phyloP scores from a whole-genome alignment of 2,113 vertebrate species.

The Sceloporus undulatus region DNA sequence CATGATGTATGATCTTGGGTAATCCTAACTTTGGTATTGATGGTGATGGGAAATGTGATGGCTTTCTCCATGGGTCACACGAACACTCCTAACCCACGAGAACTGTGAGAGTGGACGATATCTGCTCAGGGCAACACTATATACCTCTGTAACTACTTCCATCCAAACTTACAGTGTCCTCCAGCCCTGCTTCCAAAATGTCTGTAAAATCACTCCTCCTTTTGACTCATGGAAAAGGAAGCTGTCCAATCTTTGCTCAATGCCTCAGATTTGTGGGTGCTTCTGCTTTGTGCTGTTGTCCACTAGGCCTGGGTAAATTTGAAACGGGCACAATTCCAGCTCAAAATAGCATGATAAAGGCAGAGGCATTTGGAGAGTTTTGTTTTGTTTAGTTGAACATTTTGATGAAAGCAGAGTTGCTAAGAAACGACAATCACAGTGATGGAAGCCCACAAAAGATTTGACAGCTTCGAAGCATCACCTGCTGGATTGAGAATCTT shows the following conservation, averaged over 20 bases:
- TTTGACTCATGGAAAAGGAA: too few species aligned
- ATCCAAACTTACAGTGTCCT: background rate
- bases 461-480: slow-evolving; percentile 49
- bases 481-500: background rate
- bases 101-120: too few species aligned
- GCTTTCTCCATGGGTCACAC: background rate
- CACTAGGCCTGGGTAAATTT: slow-evolving; percentile 42
- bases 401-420: slow-evolving; percentile 74
- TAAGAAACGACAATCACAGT: slow-evolving; percentile 71
- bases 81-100: background rate
- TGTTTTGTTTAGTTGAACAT: slow-evolving; percentile 26
- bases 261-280: slow-evolving; percentile 8
- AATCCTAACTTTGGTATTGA: too few species aligned
- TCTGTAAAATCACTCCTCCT: background rate
- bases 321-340: slow-evolving; percentile 55
- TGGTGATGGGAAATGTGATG: too few species aligned
- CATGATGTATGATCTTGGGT: too few species aligned
- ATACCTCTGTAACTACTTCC: too few species aligned
- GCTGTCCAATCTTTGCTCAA: slow-evolving; percentile 13
- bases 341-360: slow-evolving; percentile 65
- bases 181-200: background rate
- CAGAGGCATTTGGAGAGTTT: slow-evolving; percentile 64
- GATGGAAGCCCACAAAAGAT: slow-evolving; percentile 67
- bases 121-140: background rate
- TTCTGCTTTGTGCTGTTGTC: slow-evolving; percentile 56